Evolutionary conservation across 2,113 vertebrate genomes (phyloP), one percentile per base, ranked within the genome.

Genomic region (Chamaea fasciata): DNA sequence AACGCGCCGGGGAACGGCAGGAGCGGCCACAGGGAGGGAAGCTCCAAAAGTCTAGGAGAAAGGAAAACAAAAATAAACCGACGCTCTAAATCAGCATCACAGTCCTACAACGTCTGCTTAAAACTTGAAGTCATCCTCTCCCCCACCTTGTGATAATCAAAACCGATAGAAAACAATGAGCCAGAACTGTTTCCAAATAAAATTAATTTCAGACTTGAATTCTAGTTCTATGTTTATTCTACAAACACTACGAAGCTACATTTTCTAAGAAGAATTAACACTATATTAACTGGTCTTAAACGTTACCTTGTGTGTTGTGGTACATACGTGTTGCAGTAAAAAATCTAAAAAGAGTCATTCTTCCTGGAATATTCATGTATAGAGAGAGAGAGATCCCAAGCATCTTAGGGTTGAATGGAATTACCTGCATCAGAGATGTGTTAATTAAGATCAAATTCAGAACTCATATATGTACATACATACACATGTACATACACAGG

Each of bases 21-120:
- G 6, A 31, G 39, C 53, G 33, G 46, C 31, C 4, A 0, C 37
- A 0, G 52, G 5, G 9, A 35, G 11, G 10, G 4, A 10, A 56
- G 27, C 2, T 3, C 30, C 20, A 1, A 10, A 17, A 73, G 27
- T 3, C 39, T 20, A 1, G n/a, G 44, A 53, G 35, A 52, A 55
- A 78, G 12, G 2, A 33, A 27, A 77, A 68, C 24, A 27, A 55
- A 90, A 95, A 28, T 4, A 56, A 92, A 64, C 17, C 20, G 11
- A 22, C 64, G 82, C 73, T 67, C 60, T 35, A 20, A 73, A 17
- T 31, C 41, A 33, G 7, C 59, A 3, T 33, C 50, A 2, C 65
- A 5, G n/a, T 75, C 53, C 37, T 55, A 3, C 15, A 30, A 18
- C 31, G 8, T 35, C 10, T 19, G n/a, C 46, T 85, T 87, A 50